These are phyloP conservation scores for Eurypyga helias DNA, from an alignment of 2,113 vertebrate species.

Conservation along the genomic window DNA sequence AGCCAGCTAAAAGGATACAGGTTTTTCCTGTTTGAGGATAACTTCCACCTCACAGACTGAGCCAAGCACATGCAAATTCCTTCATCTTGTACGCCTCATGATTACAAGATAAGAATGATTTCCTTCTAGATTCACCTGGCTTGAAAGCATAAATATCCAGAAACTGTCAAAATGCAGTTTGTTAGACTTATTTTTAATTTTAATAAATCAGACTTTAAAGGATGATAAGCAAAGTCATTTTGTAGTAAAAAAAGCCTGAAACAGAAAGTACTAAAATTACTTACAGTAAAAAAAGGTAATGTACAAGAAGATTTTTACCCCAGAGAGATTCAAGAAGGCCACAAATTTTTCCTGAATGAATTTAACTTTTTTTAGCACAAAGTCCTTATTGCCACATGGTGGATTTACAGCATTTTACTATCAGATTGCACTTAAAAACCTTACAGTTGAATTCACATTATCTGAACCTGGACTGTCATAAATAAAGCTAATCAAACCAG, in stretches of 20 bases:
- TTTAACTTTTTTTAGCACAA: not conserved
- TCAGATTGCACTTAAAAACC: not conserved
- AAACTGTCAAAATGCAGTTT: not conserved
- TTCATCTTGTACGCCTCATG: not conserved
- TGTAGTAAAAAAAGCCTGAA: not conserved
- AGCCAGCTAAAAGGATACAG: not conserved
- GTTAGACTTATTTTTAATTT: not conserved
- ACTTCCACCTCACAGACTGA: not conserved
- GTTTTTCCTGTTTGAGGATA: not conserved
- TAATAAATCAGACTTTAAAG: not conserved
- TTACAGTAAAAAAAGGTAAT: not conserved
- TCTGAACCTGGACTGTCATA: not conserved
- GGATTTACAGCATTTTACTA: not conserved
- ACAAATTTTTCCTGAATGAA: not conserved
- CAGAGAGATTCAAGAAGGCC: not conserved
- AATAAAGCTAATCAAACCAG: not conserved
- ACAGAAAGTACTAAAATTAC: not conserved
- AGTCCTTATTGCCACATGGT: not conserved
- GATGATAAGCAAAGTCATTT: not conserved
- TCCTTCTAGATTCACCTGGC: not conserved
- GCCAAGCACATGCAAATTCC: not conserved
- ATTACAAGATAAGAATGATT: not conserved
- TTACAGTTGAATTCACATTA: not conserved
- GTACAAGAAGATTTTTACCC: not conserved
- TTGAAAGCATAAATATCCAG: not conserved